Conservation (phyloP, 2,113 vertebrate genomes). For the Alces alces region DNA sequence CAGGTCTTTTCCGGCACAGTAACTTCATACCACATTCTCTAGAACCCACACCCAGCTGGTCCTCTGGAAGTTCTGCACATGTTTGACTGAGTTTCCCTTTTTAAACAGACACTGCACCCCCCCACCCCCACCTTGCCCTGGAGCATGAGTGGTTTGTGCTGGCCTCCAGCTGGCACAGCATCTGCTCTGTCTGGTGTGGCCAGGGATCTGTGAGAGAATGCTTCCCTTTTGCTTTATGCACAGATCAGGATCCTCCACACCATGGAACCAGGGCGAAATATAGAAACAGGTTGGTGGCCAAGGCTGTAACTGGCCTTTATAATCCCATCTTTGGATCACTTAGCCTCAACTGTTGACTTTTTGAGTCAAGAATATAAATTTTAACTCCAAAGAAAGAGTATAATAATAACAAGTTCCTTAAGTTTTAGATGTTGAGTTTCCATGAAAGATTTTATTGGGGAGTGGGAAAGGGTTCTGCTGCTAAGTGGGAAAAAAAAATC, state of each 20-base stretch:
- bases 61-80: background rate
- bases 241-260: background rate
- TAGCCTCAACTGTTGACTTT: background rate
- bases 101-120: background rate
- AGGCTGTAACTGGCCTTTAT: background rate
- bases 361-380: background rate
- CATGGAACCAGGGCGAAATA: background rate
- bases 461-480: background rate
- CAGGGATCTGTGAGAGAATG: background rate
- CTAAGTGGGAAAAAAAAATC: background rate
- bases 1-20: background rate
- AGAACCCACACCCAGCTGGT: background rate
- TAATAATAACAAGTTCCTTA: background rate
- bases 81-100: background rate
- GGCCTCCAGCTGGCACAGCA: background rate
- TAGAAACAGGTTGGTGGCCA: background rate
- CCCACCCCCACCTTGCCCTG: fast-evolving
- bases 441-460: background rate
- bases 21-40: background rate
- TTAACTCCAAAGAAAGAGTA: background rate
- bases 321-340: background rate
- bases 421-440: background rate
- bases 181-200: background rate
- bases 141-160: background rate
- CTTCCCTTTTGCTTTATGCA: background rate